Base-by-base conservation (phyloP, 2,888 invertebrate species). In the Brenthis daphne region DNA sequence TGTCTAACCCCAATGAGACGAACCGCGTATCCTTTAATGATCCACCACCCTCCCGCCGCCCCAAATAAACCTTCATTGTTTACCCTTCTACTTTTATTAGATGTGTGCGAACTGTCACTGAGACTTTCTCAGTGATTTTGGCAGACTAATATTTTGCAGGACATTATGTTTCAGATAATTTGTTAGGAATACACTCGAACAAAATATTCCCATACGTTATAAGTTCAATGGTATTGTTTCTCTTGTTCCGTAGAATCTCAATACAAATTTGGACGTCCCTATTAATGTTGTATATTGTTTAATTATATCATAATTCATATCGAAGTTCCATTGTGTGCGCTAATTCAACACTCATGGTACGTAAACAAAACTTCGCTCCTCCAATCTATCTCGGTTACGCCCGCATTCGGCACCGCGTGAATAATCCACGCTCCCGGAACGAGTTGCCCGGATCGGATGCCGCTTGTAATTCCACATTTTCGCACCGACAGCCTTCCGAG, bases 21-120 rank as follows among this genome's bases (percentile, higher is more conserved):
- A 84, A 84, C 84, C 87, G 82, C 86, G 85, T 80, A 80, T 85
- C 85, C 85, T 87, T 84, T 89, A 88, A 89, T 89, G 89, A 86
- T 84, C 80, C 77, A 76, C 72, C 61, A 64, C 77, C 82, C 71
- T 66, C 67, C 64, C 71, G 47, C 72, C 68, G 60, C 64, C 68
- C 67, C 72, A 65, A 71, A 71, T 66, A 64, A 74, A 68, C 71
- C 72, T 68, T 70, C 37, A 43, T 29, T 60, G 58, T 60, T 66
- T 65, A 73, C 73, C 70, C 68, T 68, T 70, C 67, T 57, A 66
- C 67, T 68, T 69, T 57, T 61, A 73, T 71, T 71, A 73, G 64
- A 73, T 64, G 64, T 68, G 64, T 73, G 68, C 70, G 61, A 57
- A 68, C 65, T 70, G 68, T 65, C 66, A 57, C 66, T 63, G 58